Base-by-base conservation (phyloP, 2,113 vertebrate genomes). In the Xiphophorus maculatus region DNA sequence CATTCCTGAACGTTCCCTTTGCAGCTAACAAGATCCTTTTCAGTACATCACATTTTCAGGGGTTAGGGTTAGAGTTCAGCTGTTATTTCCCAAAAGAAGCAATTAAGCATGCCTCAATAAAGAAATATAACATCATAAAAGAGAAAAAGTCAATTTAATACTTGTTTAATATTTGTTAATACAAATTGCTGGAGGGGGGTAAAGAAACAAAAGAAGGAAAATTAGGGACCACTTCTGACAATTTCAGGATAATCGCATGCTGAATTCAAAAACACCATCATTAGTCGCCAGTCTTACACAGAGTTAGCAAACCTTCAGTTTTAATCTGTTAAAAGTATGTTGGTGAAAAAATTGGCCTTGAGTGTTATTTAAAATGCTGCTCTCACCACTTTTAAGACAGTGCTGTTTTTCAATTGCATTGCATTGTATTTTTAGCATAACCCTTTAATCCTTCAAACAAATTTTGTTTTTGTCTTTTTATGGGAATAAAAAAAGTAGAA, bases 21-120 rank as follows among this genome's bases (percentile, higher is more conserved):
- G 32, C 67, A 70, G 33, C 64, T 73, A 25, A 69, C 10, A n/a
- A 14, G 0, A 27, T 29, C 17, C 22, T 35, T 63, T 5, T 14
- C 42, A 33, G 11, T 58, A 40, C 65, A 25, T 73, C 33, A 61
- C 32, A 33, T 71, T 73, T 51, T 3, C 28, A 33, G 27, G 27
- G 33, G 29, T 60, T 63, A 77, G 27, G 33, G 29, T 60, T 63
- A 77, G 63, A 60, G 73, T 75, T 76, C 66, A 71, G 22, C 69
- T 19, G 32, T 13, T 66, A 67, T 71, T 75, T 83, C 74, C 74
- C 76, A 33, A 82, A 71, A 65, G 65, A 67, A 63, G 37, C 71
- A 87, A 84, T 84, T 89, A 80, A 61, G 42, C 70, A 73, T 65
- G 30, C 35, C 44, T 32, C 66, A 74, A 37, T 37, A 74, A 33